These are phyloP conservation scores for Tetrapedia diversipes DNA, from an alignment of 2,888 invertebrate genomes.

Conservation along the genomic window DNA sequence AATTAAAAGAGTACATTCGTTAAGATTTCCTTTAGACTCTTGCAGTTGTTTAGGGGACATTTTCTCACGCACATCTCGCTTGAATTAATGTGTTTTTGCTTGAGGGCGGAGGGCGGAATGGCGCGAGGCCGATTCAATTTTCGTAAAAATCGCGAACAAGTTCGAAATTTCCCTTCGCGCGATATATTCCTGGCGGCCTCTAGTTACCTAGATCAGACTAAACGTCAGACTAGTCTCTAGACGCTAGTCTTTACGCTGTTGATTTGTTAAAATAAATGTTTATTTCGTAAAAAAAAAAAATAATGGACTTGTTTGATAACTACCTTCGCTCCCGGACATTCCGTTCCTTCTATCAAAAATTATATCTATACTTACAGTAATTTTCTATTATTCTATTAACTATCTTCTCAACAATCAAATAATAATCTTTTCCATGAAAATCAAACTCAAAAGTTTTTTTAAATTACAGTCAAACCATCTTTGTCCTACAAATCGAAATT, in stretches of 20 bases:
- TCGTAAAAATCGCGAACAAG: constrained; percentile 47
- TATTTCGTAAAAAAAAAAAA: constrained; percentile 72
- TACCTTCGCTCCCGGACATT: background rate
- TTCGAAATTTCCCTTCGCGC: constrained; percentile 63
- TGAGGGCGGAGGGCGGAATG: background rate
- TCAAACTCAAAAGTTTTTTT: no score
- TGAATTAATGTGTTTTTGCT: constrained; percentile 32
- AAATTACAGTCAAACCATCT: no score
- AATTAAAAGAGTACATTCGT: constrained; percentile 36
- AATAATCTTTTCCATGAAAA: no score
- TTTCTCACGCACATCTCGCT: constrained; percentile 50
- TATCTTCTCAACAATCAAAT: no score
- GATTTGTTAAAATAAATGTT: constrained; percentile 79
- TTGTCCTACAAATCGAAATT: no score
- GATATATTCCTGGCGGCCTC: constrained; percentile 70
- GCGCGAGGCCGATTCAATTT: constrained; percentile 34
- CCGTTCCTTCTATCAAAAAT: background rate
- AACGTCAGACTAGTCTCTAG: constrained; percentile 71
- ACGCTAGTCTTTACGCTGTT: constrained; percentile 75
- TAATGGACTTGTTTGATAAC: background rate
- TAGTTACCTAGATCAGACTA: constrained; percentile 65
- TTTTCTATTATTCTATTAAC: no score
- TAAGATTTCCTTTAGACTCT: constrained; percentile 34
- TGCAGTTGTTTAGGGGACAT: constrained; percentile 23
- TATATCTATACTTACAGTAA: no score